Base-by-base conservation (phyloP, 2,113 vertebrate genomes). In the Polypterus senegalus region DNA sequence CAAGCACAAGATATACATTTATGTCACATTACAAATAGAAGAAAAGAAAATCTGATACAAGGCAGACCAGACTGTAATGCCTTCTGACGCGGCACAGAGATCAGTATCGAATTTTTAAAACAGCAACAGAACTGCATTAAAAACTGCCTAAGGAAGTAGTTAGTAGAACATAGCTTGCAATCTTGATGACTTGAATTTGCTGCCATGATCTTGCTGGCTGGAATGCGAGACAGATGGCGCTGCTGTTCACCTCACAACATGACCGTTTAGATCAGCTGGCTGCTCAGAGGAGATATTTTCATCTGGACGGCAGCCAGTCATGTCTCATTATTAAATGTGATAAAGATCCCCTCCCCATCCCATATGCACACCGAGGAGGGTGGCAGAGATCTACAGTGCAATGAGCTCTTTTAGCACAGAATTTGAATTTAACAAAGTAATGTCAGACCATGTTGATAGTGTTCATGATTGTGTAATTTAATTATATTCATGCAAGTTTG, bases 361-460 rank as follows among this genome's bases (percentile, higher is more conserved):
- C 54, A 55, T 55, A 55, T 55, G 54, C 43, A 55, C 54, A 55
- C 6, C 43, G 43, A 9, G 43, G 54, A 27, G 10, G 56, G 56
- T 57, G 56, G 9, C 56, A 44, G 27, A 11, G 5, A 11, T 55
- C 54, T 27, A 27, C 27, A 27, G 27, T 27, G 27, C 27, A 27
- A n/a, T 49, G 43, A 11, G 54, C 57, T 58, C n/a, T 57, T 48
- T 63, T 61, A 61, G 59, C 61, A 61, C 62, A 61, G 54, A 53
- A 61, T 57, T 48, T 66, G 47, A 61, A 66, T 61, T 65, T 66
- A 54, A 48, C 65, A 66, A 61, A 57, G 65, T 66, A 48, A 45
- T 66, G 53, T 47, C 61, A 66, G 46, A 27, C 27, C 27, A 27
- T 27, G 27, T 27, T 27, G 27, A 27, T 27, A 27, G 27, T 27